A percentile compares a stretch with the other conserved stretches of the same genome.
Conservation (phyloP, 2,888 invertebrate genomes). For the Tetranychus piercei region DNA sequence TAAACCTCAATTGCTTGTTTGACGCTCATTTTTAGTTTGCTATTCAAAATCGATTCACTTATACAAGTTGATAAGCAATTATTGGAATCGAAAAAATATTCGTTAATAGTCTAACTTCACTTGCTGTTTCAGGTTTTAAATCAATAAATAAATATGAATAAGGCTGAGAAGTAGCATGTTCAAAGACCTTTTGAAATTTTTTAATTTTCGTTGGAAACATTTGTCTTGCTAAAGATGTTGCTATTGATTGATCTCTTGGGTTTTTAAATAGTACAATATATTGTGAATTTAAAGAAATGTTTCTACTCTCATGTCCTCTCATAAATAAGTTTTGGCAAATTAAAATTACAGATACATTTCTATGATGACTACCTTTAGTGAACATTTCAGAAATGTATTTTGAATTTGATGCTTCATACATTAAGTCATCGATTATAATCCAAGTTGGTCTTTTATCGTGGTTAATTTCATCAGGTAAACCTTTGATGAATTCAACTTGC, state of each 20-base stretch:
- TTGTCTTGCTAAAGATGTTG: background rate
- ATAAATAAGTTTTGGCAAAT: constrained; percentile 18
- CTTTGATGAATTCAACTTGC: background rate
- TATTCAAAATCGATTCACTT: no score
- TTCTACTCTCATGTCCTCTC: background rate
- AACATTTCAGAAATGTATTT: background rate
- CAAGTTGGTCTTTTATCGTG: background rate
- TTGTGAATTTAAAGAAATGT: background rate
- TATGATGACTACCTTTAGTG: constrained; percentile 17
- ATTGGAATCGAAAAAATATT: background rate
- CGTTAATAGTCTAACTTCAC: background rate
- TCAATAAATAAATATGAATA: background rate
- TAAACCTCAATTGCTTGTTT: background rate
- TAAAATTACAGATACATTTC: constrained; percentile 11
- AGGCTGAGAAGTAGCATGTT: background rate
- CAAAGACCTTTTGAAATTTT: background rate
- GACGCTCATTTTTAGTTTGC: background rate
- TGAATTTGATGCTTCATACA: constrained; percentile 5
- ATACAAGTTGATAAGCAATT: no score
- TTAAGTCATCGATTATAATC: constrained; percentile 17
- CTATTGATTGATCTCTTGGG: background rate
- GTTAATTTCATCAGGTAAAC: background rate
- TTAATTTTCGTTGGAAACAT: background rate
- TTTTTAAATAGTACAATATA: background rate
- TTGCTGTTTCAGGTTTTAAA: background rate